phyloP scores from a whole-genome alignment of 2,113 vertebrate genomes.

The Gobio gobio region DNA sequence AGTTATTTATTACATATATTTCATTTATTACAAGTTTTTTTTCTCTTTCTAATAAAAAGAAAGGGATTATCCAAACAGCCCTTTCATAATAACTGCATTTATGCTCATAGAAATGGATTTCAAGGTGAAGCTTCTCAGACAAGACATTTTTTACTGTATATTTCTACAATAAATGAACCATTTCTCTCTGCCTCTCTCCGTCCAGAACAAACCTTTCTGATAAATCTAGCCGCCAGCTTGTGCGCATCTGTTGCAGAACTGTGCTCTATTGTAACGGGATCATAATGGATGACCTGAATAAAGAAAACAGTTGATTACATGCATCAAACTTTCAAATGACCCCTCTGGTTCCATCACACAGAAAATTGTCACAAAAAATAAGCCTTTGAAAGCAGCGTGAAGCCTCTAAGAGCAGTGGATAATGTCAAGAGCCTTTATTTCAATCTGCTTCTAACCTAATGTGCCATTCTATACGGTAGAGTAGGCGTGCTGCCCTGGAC shows the following conservation, averaged over 20 bases:
- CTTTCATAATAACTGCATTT: neutral
- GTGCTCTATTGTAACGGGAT: neutral
- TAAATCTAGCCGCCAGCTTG: neutral
- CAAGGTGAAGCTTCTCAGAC: neutral
- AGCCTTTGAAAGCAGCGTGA: constrained; percentile 2
- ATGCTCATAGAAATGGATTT: neutral
- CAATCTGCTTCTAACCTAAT: constrained; percentile 8
- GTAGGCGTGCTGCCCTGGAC: neutral
- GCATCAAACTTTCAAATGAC: constrained; percentile 9
- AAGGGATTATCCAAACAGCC: neutral
- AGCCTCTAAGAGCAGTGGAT: neutral
- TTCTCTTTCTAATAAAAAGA: neutral
- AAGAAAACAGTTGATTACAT: constrained; percentile 31
- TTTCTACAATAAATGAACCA: neutral
- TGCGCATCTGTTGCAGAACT: neutral
- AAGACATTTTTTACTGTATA: neutral
- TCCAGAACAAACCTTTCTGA: neutral
- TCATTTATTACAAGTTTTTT: neutral
- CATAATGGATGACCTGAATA: constrained; percentile 40
- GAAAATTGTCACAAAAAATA: constrained; percentile 25
- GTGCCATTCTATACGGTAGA: neutral
- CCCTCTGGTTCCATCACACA: neutral
- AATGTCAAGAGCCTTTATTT: constrained; percentile 27
- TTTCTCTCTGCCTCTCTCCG: neutral
- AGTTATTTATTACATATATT: neutral